phyloP scores from a whole-genome alignment of 2,797 vertebrate genomes.

The Mionectes olivaceus region DNA sequence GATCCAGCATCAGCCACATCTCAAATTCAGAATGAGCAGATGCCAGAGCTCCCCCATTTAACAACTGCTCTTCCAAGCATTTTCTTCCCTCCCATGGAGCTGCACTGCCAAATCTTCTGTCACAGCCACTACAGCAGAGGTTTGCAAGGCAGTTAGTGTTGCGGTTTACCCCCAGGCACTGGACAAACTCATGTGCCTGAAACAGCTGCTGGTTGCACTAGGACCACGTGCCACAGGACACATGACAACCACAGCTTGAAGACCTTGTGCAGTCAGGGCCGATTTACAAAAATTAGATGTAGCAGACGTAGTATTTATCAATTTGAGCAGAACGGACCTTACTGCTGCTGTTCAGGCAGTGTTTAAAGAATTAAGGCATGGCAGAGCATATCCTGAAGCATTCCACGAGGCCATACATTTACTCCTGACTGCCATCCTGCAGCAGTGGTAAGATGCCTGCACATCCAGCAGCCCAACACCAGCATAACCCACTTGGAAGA shows the following conservation, averaged over 20 bases:
- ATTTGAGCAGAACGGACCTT: not conserved
- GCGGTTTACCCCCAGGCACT: conserved; percentile 24
- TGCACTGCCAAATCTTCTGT: not conserved
- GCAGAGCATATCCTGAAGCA: not conserved
- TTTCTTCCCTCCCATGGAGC: not conserved
- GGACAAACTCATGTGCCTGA: not conserved
- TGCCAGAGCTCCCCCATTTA: not conserved
- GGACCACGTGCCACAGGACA: not conserved
- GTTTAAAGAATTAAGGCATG: not conserved
- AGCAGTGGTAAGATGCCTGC: not conserved
- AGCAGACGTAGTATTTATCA: not conserved
- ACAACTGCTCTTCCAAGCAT: not conserved
- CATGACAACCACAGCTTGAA: not conserved
- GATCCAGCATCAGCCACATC: not conserved
- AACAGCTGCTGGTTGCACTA: conserved; percentile 13
- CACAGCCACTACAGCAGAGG: not conserved
- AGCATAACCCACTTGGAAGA: not conserved
- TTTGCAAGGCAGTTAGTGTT: not conserved
- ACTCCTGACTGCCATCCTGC: fast-evolving
- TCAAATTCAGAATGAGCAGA: not conserved
- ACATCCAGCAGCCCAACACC: not conserved
- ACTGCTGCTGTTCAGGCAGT: not conserved
- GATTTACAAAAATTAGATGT: not conserved
- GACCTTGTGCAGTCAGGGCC: not conserved
- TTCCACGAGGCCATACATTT: not conserved